Conservation (phyloP, 2,888 invertebrate genomes). For the Xestia sexstrigata region DNA sequence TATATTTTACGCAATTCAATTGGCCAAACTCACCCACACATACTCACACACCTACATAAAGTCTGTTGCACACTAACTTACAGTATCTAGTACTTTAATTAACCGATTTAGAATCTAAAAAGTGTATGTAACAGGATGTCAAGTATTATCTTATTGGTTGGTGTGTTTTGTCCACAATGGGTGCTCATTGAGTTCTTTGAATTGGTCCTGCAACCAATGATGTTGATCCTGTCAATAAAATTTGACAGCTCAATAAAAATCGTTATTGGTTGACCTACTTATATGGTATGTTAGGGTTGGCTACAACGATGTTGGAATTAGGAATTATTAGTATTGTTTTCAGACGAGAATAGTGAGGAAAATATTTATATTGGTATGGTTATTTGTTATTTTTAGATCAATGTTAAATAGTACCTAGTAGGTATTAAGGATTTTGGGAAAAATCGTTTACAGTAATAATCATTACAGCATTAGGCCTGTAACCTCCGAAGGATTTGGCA, state of each 20-base stretch:
- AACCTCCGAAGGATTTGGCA: neutral
- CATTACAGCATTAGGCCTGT: too few species aligned
- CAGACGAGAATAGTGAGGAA: neutral
- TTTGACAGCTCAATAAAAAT: constrained; percentile 72
- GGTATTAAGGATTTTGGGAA: neutral
- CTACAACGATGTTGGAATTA: constrained; percentile 34
- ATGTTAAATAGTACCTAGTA: neutral
- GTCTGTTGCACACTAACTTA: constrained; percentile 35
- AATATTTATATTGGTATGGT: too few species aligned
- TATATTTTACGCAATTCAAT: constrained; percentile 34
- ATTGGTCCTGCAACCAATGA: constrained; percentile 65
- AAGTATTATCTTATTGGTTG: constrained; percentile 69
- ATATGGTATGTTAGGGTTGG: constrained; percentile 57
- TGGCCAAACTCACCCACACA: constrained; percentile 31
- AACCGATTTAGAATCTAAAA: constrained; percentile 77
- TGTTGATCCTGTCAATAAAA: constrained; percentile 68
- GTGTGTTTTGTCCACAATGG: constrained; percentile 67
- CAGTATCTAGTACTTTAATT: constrained; percentile 69
- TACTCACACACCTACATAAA: constrained; percentile 35
- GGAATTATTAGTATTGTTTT: neutral
- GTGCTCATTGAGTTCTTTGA: constrained; percentile 64
- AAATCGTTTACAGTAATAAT: too few species aligned
- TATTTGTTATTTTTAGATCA: too few species aligned
- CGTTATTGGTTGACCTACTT: constrained; percentile 63
- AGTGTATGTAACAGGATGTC: constrained; percentile 73